Evolutionary conservation across 2,797 vertebrate species (phyloP), one percentile per base, ranked within the genome.

Genomic region (Danio tinwini): DNA sequence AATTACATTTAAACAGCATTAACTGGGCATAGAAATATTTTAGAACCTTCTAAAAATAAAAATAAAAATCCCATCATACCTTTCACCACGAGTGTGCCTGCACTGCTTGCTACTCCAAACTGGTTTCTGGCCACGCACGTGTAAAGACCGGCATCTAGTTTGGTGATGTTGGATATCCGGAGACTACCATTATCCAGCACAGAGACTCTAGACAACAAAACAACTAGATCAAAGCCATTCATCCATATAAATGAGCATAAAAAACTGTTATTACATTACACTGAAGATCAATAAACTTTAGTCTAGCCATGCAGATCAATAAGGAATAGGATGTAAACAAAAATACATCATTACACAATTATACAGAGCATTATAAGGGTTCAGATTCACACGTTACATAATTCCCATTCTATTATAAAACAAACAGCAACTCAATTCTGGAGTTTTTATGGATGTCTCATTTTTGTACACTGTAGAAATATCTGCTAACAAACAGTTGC

Each of bases 41-140:
- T 29, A 45, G 14, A 67, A 67, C 63, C 45, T 8, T n/a, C n/a
- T n/a, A n/a, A n/a, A n/a, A 65, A 17, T 7, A 47, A 65, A 47
- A 47, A 16, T 17, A 44, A 44, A 62, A 19, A 6, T n/a, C 3
- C 16, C 11, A 65, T n/a, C 87, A 91, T 92, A 99, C 97, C 98
- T 96, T 99, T 99, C 37, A 99, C 96, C 52, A 96, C 76, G 78
- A 99, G 91, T 78, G 92, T 96, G 40, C 97, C 97, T 0, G 95
- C 92, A 83, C 96, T 98, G 92, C 96, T 98, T 0, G 96, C 97
- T 0, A 94, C 96, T 68, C 97, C 98, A 10, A 98, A 98, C 89
- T 96, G 95, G 92, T 99, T 99, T 62, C 94, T 95, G 76, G 98
- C 98, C n/a, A 95, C 93, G 13, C 98, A 99, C 0, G 96, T 98